Conservation (phyloP, 1,140 invertebrate genomes). For the Lysiphlebus fabarum region DNA sequence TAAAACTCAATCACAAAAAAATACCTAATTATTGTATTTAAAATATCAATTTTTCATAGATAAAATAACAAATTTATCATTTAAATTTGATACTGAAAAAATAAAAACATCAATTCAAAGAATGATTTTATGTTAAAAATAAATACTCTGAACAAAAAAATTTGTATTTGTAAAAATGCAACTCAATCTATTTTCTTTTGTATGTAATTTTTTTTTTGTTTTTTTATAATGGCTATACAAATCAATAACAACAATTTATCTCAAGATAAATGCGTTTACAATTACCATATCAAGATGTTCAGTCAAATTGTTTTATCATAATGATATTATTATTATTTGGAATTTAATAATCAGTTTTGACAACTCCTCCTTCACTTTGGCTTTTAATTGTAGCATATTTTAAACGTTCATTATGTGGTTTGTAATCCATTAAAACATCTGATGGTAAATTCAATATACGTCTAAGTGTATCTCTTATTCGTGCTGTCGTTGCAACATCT, state of each 20-base stretch:
- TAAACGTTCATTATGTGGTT: constrained; percentile 84
- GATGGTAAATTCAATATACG: constrained; percentile 91
- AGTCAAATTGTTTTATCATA: too few species aligned
- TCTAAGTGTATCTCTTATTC: constrained; percentile 91
- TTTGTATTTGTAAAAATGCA: neutral
- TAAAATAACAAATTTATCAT: too few species aligned
- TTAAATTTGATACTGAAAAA: too few species aligned
- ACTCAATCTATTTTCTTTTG: too few species aligned
- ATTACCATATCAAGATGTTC: neutral
- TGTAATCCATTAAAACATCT: constrained; percentile 94
- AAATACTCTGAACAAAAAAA: neutral
- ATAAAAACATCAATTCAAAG: too few species aligned
- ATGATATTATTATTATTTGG: too few species aligned
- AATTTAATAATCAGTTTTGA: constrained; percentile 1
- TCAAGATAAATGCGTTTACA: neutral
- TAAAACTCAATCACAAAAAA: too few species aligned
- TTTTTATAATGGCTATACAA: constrained; percentile 16
- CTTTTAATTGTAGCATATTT: constrained; percentile 55
- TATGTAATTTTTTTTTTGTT: constrained; percentile 1
- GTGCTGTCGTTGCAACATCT: constrained; percentile 79
- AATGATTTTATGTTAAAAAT: too few species aligned
- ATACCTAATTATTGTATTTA: too few species aligned
- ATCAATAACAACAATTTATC: constrained; percentile 10
- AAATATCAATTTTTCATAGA: too few species aligned
- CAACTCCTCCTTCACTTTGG: constrained; percentile 21